These are phyloP conservation scores for Chesias legatella DNA, from an alignment of 2,888 invertebrate species.

Conservation along the genomic window DNA sequence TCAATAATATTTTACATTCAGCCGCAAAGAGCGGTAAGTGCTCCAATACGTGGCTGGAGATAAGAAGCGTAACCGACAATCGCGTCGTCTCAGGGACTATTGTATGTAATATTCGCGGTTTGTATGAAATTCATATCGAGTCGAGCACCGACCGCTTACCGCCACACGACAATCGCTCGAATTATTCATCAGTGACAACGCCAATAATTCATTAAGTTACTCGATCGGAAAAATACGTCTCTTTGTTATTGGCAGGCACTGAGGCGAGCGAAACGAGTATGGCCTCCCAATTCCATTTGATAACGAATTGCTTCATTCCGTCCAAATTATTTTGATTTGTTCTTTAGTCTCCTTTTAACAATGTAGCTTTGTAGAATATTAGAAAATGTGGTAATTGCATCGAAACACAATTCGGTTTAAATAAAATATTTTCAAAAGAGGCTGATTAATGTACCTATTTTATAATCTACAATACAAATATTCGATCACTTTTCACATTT, in stretches of 20 bases:
- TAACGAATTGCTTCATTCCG: slow-evolving; percentile 16
- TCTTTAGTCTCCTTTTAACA: slow-evolving; percentile 15
- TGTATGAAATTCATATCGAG: slow-evolving; percentile 50
- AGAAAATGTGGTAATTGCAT: too few species aligned
- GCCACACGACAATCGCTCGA: slow-evolving; percentile 28
- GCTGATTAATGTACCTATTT: too few species aligned
- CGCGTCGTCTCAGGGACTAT: slow-evolving; percentile 46
- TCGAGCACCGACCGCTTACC: slow-evolving; percentile 7
- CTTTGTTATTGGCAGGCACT: slow-evolving; percentile 23
- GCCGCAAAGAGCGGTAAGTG: slow-evolving; percentile 51
- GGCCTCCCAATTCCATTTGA: slow-evolving; percentile 12
- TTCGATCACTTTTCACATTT: too few species aligned
- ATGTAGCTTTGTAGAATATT: slow-evolving; percentile 10
- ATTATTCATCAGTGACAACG: slow-evolving; percentile 41
- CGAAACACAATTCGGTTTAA: too few species aligned
- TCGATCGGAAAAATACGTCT: slow-evolving; percentile 29
- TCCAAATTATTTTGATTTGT: slow-evolving; percentile 16
- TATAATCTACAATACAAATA: too few species aligned
- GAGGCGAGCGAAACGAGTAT: slow-evolving; percentile 19
- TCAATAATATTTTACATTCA: slow-evolving; percentile 64
- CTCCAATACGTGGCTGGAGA: slow-evolving; percentile 54
- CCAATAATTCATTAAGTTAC: slow-evolving; percentile 36
- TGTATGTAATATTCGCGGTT: slow-evolving; percentile 47
- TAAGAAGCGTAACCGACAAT: slow-evolving; percentile 62
- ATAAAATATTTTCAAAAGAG: too few species aligned